Evolutionary conservation across 2,797 vertebrate species (phyloP).

Genomic region (Uromys caudimaculatus): DNA sequence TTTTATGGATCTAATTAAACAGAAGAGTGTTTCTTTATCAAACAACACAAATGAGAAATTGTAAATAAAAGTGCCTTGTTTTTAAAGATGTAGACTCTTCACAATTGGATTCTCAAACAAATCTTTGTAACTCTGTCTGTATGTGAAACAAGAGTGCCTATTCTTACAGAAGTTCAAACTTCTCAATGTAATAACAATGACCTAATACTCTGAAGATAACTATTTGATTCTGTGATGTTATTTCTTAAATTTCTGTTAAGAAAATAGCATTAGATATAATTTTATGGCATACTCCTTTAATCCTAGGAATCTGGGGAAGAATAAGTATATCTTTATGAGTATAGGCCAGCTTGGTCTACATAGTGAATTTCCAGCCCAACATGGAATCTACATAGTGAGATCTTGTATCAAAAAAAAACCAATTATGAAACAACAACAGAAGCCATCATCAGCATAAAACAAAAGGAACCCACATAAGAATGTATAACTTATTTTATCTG

Average conservation of each 20-base stretch:
- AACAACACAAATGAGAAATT: neutral
- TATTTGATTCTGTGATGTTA: neutral
- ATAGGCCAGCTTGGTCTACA: neutral
- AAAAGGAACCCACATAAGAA: neutral
- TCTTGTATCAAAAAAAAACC: neutral
- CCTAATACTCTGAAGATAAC: neutral
- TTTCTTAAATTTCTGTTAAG: neutral
- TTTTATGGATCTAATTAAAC: slow-evolving; percentile 13
- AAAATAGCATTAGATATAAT: neutral
- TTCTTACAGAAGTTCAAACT: neutral
- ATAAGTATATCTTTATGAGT: neutral
- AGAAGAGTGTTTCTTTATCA: neutral
- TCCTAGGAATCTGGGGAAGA: neutral
- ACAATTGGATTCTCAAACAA: neutral
- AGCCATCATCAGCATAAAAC: neutral
- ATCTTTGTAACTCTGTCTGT: neutral
- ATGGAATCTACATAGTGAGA: neutral
- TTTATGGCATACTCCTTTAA: neutral
- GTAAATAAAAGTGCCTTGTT: neutral
- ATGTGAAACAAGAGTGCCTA: neutral
- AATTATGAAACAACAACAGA: neutral
- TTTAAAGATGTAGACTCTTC: neutral
- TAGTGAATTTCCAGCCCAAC: neutral
- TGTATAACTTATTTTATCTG: neutral
- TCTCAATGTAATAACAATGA: neutral